phyloP scores from a whole-genome alignment of 1,140 invertebrate species.

The Aphidius gifuensis region DNA sequence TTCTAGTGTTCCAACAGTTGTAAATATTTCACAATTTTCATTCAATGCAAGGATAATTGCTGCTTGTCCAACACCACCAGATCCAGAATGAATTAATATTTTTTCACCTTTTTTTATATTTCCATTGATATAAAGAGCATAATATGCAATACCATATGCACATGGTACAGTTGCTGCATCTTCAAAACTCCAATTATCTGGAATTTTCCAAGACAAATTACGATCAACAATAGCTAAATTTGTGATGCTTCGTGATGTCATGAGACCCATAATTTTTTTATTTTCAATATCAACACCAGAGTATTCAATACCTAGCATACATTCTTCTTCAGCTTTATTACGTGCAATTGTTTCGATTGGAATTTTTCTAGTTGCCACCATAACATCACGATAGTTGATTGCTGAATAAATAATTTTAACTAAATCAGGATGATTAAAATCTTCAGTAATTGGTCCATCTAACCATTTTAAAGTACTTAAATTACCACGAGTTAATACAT shows the following conservation, averaged over 20 bases:
- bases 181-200: conserved; percentile 82
- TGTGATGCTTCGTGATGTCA: conserved; percentile 82
- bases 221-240: conserved; percentile 84
- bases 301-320: conserved; percentile 92
- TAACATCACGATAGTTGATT: conserved; percentile 92
- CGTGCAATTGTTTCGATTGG: conserved; percentile 91
- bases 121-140: conserved; percentile 83
- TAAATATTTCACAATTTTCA: conserved; percentile 80
- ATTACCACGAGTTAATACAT: conserved; percentile 40
- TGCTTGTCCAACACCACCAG: conserved; percentile 93
- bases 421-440: conserved; percentile 58
- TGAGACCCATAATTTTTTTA: conserved; percentile 88
- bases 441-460: conserved; percentile 70
- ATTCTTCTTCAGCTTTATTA: conserved; percentile 79
- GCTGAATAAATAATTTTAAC: conserved; percentile 90
- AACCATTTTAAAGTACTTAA: conserved; percentile 92
- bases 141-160: conserved; percentile 89
- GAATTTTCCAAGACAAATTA: conserved; percentile 87
- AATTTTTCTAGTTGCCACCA: conserved; percentile 94
- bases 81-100: conserved; percentile 91
- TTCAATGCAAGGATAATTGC: conserved; percentile 89
- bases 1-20: conserved; percentile 82
- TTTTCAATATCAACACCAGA: conserved; percentile 75
- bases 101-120: conserved; percentile 77
- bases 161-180: conserved; percentile 92